Evolutionary conservation across 2,797 vertebrate genomes (phyloP).

Genomic region (Halcyon badia): DNA sequence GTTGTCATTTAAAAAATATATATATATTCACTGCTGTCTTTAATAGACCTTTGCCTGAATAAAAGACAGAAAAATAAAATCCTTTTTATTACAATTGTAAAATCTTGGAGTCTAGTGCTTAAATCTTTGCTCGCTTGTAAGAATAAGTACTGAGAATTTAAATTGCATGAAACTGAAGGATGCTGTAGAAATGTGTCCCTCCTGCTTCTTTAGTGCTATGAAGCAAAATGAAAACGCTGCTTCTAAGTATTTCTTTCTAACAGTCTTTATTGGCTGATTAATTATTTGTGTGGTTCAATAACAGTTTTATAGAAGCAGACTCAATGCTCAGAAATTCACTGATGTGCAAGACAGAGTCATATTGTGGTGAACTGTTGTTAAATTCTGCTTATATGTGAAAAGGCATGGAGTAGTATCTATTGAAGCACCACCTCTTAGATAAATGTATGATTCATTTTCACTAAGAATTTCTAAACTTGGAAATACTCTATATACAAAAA

Average conservation of each 20-base stretch:
- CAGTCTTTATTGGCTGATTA: conserved; percentile 57
- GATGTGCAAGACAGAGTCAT: conserved; percentile 1
- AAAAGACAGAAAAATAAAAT: neutral
- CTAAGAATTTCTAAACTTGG: conserved; percentile 51
- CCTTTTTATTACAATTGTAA: conserved; percentile 11
- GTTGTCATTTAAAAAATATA: neutral
- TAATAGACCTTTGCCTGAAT: neutral
- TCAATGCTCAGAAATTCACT: conserved; percentile 16
- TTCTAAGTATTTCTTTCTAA: conserved; percentile 52
- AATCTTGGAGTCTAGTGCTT: neutral
- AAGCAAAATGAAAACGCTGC: conserved; percentile 40
- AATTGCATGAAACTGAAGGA: conserved; percentile 27
- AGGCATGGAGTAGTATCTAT: neutral
- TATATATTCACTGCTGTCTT: neutral
- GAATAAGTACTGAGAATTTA: conserved; percentile 32
- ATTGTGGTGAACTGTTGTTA: neutral
- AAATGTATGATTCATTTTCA: conserved; percentile 20
- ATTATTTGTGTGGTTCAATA: conserved; percentile 64
- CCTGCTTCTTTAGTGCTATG: conserved; percentile 22
- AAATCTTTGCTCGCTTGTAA: conserved; percentile 36
- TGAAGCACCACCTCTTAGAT: neutral
- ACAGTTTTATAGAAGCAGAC: conserved; percentile 26
- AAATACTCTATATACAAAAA: conserved; percentile 43
- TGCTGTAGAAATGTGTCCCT: neutral
- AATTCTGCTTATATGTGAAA: conserved; percentile 21